Evolutionary conservation across 2,888 invertebrate genomes (phyloP), one percentile per base, ranked within the genome.

Genomic region (Stenodema calcarata): DNA sequence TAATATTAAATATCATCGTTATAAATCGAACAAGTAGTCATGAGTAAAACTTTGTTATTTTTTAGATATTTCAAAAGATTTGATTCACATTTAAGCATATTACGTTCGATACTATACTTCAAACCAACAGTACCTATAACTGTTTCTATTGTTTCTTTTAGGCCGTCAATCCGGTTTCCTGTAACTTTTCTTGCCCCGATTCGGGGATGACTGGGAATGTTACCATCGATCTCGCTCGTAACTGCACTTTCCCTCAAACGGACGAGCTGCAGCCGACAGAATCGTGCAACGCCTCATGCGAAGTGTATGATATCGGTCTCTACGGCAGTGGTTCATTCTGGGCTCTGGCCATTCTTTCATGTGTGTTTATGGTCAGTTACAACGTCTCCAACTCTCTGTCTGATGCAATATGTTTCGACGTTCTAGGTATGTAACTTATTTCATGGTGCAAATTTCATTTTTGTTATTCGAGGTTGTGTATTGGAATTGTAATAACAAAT

Each of bases 361-460:
- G 95, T 70, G 88, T 95, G 0, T 96, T 96, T 41, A 95, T 94
- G 1, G 95, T 96, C 87, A 95, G 95, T 2, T 96, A 95, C 90
- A 96, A 96, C 90, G 97, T 98, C 0, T 94, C 95, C 44, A 96
- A 97, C 90, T 96, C 95, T 76, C 95, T 98, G 54, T 95, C 96
- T 54, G 98, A 98, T 91, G 97, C 97, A 0, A 95, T 98, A 42
- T 97, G 97, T 91, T 97, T 97, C 90, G 96, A 97, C 91, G 94
- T 96, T 30, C 92, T 98, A 54, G 96, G 96, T 94, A 91, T n/a
- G n/a, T 35, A 92, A 92, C 70, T 81, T 11, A 54, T 54, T 54
- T 16, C 54, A 35, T n/a, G n/a, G n/a, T n/a, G n/a, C 35, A 35
- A 35, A 2, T 4, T 35, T 35, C 7, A 4, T 35, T 35, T 16